Conservation (phyloP, 2,113 vertebrate genomes). For the Phalacrocorax carbo region DNA sequence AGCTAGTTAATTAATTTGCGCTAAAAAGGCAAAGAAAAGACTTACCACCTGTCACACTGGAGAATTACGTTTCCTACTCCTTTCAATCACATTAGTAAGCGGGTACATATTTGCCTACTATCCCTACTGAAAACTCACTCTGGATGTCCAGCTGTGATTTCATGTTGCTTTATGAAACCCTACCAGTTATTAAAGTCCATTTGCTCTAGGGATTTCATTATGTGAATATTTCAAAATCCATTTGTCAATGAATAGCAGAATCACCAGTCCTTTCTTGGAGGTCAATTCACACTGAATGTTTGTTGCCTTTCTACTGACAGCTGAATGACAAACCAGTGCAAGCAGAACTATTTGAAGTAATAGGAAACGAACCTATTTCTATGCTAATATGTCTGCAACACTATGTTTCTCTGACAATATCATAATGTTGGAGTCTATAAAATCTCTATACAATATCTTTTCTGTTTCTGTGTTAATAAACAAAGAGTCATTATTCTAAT, state of each 20-base stretch:
- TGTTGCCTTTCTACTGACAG: constrained; percentile 36
- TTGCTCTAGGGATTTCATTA: constrained; percentile 27
- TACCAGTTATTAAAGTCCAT: neutral
- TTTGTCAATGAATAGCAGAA: constrained; percentile 10
- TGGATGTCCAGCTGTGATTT: neutral
- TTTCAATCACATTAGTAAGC: neutral
- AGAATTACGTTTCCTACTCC: neutral
- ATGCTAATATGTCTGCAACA: constrained; percentile 34
- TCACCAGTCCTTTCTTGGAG: neutral
- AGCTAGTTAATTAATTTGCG: neutral
- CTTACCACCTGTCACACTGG: neutral
- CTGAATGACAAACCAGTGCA: constrained; percentile 17
- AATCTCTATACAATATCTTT: constrained; percentile 39
- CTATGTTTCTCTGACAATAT: neutral
- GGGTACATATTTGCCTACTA: neutral
- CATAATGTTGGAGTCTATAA: neutral
- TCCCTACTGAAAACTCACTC: neutral
- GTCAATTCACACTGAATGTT: constrained; percentile 14
- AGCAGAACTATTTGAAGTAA: constrained; percentile 26
- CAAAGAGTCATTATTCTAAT: constrained; percentile 51
- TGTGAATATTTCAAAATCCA: constrained; percentile 36
- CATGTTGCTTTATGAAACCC: neutral
- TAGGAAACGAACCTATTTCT: constrained; percentile 32
- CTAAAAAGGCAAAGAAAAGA: neutral
- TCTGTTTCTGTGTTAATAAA: constrained; percentile 1